These are phyloP conservation scores for Tetramorium bicarinatum DNA, from an alignment of 2,888 invertebrate genomes.

Conservation along the genomic window DNA sequence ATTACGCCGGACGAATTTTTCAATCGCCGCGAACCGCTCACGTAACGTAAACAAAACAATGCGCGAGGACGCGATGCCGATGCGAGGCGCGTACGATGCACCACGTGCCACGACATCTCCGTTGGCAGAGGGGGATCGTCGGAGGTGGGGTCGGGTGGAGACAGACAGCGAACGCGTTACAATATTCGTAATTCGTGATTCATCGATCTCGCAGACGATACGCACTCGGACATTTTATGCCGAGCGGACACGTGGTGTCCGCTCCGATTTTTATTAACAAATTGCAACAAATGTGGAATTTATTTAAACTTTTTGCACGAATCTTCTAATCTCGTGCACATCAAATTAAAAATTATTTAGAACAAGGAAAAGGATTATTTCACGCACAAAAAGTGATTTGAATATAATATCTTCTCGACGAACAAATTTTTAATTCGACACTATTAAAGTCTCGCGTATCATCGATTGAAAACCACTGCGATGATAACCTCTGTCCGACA, in stretches of 20 bases:
- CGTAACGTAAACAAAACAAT: slow-evolving; percentile 66
- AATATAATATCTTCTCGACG: background rate
- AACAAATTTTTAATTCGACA: slow-evolving; percentile 8
- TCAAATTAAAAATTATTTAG: background rate
- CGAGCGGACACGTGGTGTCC: background rate
- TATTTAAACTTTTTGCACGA: background rate
- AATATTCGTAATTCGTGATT: slow-evolving; percentile 74
- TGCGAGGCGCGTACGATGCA: slow-evolving; percentile 61
- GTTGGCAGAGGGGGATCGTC: slow-evolving; percentile 56
- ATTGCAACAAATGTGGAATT: slow-evolving; percentile 9
- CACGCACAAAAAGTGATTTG: background rate
- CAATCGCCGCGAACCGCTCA: slow-evolving; percentile 53
- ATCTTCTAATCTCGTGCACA: background rate
- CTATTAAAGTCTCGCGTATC: background rate
- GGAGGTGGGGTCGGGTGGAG: slow-evolving; percentile 56
- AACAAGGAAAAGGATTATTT: background rate
- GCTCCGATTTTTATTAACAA: slow-evolving; percentile 11
- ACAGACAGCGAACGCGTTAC: slow-evolving; percentile 66
- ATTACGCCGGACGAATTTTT: slow-evolving; percentile 63
- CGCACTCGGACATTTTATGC: slow-evolving; percentile 8
- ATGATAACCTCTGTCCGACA: slow-evolving; percentile 18
- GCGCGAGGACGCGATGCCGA: slow-evolving; percentile 50
- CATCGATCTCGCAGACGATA: slow-evolving; percentile 61
- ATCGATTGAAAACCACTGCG: background rate
- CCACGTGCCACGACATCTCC: slow-evolving; percentile 72